Conservation (phyloP, 1,140 invertebrate species). For the Drosophila obscura region DNA sequence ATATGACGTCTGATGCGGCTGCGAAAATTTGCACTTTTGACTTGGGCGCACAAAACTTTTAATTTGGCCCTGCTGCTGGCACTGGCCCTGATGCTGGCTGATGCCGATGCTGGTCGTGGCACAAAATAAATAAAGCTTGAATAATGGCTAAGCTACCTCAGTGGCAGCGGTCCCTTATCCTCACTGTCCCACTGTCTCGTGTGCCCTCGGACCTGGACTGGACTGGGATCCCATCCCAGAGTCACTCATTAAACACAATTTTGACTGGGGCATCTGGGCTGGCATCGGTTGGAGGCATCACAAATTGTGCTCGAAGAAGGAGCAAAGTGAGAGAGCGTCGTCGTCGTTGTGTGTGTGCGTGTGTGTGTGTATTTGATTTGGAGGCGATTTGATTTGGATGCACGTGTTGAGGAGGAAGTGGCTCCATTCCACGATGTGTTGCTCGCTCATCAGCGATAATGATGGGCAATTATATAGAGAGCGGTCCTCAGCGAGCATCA, state of each 20-base stretch:
- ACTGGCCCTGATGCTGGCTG: neutral
- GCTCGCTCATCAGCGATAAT: constrained; percentile 78
- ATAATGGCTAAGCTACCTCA: constrained; percentile 78
- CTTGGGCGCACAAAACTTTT: constrained; percentile 71
- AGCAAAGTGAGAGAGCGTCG: neutral
- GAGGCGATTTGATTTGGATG: constrained; percentile 68
- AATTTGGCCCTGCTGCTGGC: constrained; percentile 51
- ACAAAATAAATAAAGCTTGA: constrained; percentile 80
- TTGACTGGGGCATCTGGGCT: constrained; percentile 39
- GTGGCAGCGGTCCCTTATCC: constrained; percentile 32
- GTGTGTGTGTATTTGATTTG: constrained; percentile 70
- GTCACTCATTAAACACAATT: constrained; percentile 81
- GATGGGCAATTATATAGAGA: constrained; percentile 70
- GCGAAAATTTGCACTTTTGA: constrained; percentile 82
- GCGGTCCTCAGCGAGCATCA: constrained; percentile 25
- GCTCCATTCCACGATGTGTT: constrained; percentile 56
- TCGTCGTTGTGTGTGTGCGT: neutral
- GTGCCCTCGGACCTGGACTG: no score
- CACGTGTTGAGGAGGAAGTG: constrained; percentile 63
- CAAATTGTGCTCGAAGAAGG: no score
- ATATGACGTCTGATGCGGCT: constrained; percentile 81
- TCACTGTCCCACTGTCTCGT: neutral
- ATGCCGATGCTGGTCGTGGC: constrained; percentile 23
- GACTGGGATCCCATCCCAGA: constrained; percentile 30
- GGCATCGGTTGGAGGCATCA: constrained; percentile 26